Evolutionary conservation across 2,888 invertebrate species (phyloP).

Genomic region (Drosophila buzzatii): DNA sequence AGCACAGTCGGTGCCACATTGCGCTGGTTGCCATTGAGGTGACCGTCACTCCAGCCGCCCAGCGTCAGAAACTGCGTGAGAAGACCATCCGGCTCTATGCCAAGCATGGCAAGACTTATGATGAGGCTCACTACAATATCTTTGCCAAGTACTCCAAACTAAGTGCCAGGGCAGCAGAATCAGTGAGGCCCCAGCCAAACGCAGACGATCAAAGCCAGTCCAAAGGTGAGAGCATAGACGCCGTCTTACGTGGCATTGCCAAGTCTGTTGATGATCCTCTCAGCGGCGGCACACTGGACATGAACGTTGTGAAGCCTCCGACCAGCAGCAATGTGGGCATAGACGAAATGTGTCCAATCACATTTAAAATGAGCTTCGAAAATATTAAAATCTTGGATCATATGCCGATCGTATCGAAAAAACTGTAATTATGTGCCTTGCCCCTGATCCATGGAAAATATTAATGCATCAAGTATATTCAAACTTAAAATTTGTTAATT

Average conservation of each 20-base stretch:
- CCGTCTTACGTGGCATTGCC: slow-evolving; percentile 44
- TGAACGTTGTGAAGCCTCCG: slow-evolving; percentile 15
- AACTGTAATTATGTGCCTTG: no score
- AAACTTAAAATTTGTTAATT: background rate
- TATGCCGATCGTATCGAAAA: no score
- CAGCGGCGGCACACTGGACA: slow-evolving; percentile 46
- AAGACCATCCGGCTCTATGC: slow-evolving; percentile 40
- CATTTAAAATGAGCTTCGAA: no score
- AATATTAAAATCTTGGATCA: background rate
- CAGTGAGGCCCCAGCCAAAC: slow-evolving; percentile 11
- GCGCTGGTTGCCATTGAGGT: slow-evolving; percentile 57
- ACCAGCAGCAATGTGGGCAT: background rate
- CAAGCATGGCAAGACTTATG: slow-evolving; percentile 45
- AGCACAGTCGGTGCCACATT: slow-evolving; percentile 50
- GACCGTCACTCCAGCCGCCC: slow-evolving; percentile 15
- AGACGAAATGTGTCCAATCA: slow-evolving; percentile 12
- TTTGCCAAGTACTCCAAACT: slow-evolving; percentile 47
- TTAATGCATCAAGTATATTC: background rate
- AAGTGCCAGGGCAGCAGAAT: background rate
- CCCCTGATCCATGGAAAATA: background rate
- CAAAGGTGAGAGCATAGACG: background rate
- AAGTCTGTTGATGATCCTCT: slow-evolving; percentile 45
- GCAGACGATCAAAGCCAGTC: background rate
- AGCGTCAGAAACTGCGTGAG: slow-evolving; percentile 37
- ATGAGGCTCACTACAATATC: slow-evolving; percentile 34